These are phyloP conservation scores for Harmothoe impar DNA, from an alignment of 2,888 invertebrate species.

Conservation along the genomic window DNA sequence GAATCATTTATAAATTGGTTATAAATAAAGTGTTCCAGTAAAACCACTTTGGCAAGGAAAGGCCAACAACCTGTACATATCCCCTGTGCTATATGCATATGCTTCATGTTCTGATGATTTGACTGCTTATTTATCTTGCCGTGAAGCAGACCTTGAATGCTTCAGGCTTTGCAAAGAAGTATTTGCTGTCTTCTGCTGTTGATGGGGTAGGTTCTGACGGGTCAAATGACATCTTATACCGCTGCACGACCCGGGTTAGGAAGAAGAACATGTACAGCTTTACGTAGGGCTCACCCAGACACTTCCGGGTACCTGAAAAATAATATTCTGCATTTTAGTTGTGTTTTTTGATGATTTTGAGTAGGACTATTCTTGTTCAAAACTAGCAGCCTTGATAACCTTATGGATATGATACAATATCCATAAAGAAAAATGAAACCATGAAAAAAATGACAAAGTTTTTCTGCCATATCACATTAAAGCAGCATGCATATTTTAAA, in stretches of 20 bases:
- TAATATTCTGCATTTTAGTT: neutral
- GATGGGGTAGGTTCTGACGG: neutral
- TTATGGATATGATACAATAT: neutral
- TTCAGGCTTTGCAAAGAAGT: too few relatives aligned
- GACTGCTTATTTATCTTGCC: neutral
- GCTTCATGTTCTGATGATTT: too few relatives aligned
- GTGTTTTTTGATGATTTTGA: neutral
- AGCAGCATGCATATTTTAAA: too few relatives aligned
- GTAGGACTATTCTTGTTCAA: neutral
- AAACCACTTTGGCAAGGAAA: too few relatives aligned
- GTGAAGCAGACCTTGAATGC: neutral
- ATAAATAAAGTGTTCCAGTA: too few relatives aligned
- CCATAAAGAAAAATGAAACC: neutral
- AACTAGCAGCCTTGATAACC: neutral
- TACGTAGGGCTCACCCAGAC: neutral
- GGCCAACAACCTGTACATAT: too few relatives aligned
- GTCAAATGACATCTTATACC: neutral
- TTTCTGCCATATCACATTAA: neutral
- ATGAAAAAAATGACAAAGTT: neutral
- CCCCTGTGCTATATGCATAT: too few relatives aligned
- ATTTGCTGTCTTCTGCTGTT: neutral
- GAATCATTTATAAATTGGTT: too few relatives aligned
- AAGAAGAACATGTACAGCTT: neutral
- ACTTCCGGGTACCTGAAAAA: neutral
- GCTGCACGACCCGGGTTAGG: neutral